A percentile compares a stretch with the other conserved stretches of the same genome.
Conservation (phyloP, 2,113 vertebrate species). For the Periophthalmodon schlosseri region DNA sequence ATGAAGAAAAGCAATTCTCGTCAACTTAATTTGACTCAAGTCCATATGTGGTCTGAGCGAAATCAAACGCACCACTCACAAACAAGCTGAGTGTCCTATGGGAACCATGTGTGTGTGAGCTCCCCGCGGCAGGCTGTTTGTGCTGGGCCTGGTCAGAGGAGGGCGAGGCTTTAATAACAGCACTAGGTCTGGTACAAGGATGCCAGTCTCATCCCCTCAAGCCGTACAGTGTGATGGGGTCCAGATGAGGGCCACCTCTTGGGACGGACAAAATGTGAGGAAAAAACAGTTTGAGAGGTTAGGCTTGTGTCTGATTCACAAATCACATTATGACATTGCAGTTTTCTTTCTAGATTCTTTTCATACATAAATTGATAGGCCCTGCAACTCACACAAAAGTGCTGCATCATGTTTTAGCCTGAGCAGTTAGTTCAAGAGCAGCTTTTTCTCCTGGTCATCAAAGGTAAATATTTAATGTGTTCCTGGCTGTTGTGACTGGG, state of each 20-base stretch:
- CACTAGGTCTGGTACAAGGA: conserved; percentile 62
- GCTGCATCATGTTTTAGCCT: conserved; percentile 13
- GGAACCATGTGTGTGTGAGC: conserved; percentile 67
- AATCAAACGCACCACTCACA: conserved; percentile 65
- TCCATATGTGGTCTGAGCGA: conserved; percentile 68
- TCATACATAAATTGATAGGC: too few relatives aligned
- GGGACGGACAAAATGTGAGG: conserved; percentile 41
- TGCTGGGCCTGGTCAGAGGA: conserved; percentile 65
- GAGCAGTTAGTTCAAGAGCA: conserved; percentile 6
- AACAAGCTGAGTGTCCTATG: conserved; percentile 71
- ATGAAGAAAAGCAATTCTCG: conserved; percentile 54
- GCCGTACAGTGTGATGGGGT: conserved; percentile 67
- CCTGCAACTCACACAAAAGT: conserved; percentile 15
- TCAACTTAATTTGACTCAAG: conserved; percentile 40
- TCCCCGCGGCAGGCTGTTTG: conserved; percentile 59
- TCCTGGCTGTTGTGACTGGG: conserved; percentile 43
- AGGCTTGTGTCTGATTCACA: conserved; percentile 34
- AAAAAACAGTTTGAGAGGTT: conserved; percentile 15
- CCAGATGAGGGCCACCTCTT: conserved; percentile 75
- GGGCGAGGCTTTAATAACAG: conserved; percentile 73
- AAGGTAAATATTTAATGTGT: conserved; percentile 73
- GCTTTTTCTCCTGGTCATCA: conserved; percentile 62
- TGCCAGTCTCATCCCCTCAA: conserved; percentile 69
- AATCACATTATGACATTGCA: not conserved
- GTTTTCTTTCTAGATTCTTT: too few relatives aligned